These are phyloP conservation scores for Galagoides demidoff DNA, from an alignment of 2,797 vertebrate species.

Conservation along the genomic window DNA sequence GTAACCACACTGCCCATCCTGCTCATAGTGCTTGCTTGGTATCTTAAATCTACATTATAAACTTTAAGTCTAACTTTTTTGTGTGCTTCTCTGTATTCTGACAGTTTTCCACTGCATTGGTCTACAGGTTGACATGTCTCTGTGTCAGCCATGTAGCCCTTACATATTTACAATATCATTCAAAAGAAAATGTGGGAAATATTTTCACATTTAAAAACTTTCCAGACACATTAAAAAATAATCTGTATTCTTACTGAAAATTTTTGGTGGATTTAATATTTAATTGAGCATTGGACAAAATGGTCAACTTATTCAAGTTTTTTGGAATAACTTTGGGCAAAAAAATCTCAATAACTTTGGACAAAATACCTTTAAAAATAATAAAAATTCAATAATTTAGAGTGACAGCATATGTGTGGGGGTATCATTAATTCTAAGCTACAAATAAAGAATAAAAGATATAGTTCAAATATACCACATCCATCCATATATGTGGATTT, in stretches of 20 bases:
- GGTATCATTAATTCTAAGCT: neutral
- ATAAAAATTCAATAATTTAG: conserved; percentile 29
- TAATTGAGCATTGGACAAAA: neutral
- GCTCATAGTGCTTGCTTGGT: neutral
- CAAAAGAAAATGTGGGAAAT: conserved; percentile 26
- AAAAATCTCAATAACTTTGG: neutral
- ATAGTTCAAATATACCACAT: neutral
- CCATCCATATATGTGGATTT: neutral
- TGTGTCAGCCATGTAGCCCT: neutral
- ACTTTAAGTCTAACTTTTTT: conserved; percentile 15
- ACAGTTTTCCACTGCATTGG: neutral
- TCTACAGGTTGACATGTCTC: neutral
- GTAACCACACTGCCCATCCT: neutral
- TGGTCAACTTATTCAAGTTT: neutral
- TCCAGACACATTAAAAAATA: neutral
- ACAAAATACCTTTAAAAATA: neutral
- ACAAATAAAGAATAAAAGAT: conserved; percentile 10
- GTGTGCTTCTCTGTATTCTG: neutral
- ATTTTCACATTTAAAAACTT: conserved; percentile 56
- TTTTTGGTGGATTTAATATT: neutral
- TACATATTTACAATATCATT: conserved; percentile 34
- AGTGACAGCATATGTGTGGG: neutral
- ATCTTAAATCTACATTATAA: neutral
- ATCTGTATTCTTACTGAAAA: conserved; percentile 31
- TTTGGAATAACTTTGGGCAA: conserved; percentile 10